These are phyloP conservation scores for Glossophaga mutica DNA, from an alignment of 2,797 vertebrate species.

Conservation along the genomic window DNA sequence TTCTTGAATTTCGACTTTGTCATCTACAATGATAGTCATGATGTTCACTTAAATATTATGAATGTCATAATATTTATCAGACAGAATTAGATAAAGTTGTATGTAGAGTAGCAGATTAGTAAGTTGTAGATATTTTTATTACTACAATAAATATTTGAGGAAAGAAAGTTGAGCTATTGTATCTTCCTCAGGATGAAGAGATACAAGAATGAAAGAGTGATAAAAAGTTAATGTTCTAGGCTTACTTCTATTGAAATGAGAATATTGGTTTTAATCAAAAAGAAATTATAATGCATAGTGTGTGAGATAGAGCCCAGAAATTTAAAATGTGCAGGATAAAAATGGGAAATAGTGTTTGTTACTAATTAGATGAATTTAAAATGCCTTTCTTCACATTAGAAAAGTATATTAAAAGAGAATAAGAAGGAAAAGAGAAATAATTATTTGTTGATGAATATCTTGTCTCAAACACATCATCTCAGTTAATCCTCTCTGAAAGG, in stretches of 20 bases:
- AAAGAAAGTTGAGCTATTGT: background rate
- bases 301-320: background rate
- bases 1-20: background rate
- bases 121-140: background rate
- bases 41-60: background rate
- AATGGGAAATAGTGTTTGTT: background rate
- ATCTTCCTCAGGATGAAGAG: background rate
- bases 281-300: background rate
- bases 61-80: background rate
- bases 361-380: background rate
- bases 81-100: background rate
- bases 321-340: background rate
- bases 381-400: background rate
- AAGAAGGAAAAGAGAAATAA: background rate
- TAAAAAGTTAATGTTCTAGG: background rate
- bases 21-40: background rate
- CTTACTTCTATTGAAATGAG: background rate
- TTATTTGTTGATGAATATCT: background rate
- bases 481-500: background rate
- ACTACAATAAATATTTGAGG: background rate
- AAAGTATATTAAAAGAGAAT: background rate
- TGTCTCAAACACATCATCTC: background rate
- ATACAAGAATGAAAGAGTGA: background rate
- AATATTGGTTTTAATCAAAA: conserved; percentile 7
- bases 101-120: background rate